Evolutionary conservation across 2,113 vertebrate species (phyloP).

Genomic region (Myotis lucifugus): DNA sequence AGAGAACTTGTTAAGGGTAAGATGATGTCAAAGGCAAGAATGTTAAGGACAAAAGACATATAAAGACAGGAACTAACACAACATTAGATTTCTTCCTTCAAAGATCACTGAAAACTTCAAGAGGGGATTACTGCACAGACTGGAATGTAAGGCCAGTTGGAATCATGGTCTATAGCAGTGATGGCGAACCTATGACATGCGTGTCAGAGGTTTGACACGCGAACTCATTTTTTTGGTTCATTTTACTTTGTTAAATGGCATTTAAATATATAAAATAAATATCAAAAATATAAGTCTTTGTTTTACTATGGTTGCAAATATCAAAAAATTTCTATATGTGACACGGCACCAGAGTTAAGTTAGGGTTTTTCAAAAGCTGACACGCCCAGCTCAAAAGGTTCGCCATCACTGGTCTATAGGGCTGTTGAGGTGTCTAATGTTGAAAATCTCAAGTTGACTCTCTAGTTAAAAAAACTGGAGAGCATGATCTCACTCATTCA

Average conservation of each 20-base stretch:
- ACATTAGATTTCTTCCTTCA: slow-evolving; percentile 2
- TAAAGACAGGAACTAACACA: background rate
- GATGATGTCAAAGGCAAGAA: background rate
- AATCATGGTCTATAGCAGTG: background rate
- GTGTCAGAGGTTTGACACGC: too few species aligned
- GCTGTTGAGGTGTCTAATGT: slow-evolving; percentile 18
- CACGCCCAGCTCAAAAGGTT: too few species aligned
- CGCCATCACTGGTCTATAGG: background rate
- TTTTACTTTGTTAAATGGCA: too few species aligned
- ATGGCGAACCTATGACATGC: too few species aligned
- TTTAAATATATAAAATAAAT: too few species aligned
- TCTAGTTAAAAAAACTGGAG: slow-evolving; percentile 55
- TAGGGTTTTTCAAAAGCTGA: too few species aligned
- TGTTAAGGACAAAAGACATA: slow-evolving; percentile 16
- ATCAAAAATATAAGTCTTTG: too few species aligned
- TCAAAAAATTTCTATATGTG: too few species aligned
- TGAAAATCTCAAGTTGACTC: slow-evolving; percentile 59
- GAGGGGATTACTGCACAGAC: background rate
- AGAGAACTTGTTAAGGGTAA: background rate
- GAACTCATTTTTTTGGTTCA: too few species aligned
- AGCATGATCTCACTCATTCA: background rate
- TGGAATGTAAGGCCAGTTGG: background rate
- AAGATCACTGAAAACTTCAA: slow-evolving; percentile 10
- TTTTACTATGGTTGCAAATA: too few species aligned
- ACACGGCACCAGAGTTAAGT: too few species aligned